Conservation (phyloP, 2,888 invertebrate genomes). For the Acronicta leporina region DNA sequence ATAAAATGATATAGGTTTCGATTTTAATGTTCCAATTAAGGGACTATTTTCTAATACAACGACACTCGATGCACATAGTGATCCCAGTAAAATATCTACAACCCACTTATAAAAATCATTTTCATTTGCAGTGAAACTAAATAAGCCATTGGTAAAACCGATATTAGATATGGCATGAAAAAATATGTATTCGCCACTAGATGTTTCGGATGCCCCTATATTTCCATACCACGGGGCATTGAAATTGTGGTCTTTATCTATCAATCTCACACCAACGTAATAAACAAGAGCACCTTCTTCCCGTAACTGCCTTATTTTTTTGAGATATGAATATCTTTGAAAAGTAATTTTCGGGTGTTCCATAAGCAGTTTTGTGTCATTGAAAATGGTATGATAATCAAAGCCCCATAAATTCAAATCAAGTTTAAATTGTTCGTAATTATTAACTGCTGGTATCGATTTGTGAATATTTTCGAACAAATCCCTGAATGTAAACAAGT, state of each 20-base stretch:
- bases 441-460: background rate
- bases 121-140: slow-evolving; percentile 55
- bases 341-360: slow-evolving; percentile 70
- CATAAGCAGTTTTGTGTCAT: slow-evolving; percentile 55
- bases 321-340: slow-evolving; percentile 66
- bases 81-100: slow-evolving; percentile 60
- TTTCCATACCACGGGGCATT: slow-evolving; percentile 45
- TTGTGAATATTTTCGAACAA: slow-evolving; percentile 33
- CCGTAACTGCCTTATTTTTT: slow-evolving; percentile 62
- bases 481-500: slow-evolving; percentile 31
- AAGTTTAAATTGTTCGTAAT: slow-evolving; percentile 27
- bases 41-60: slow-evolving; percentile 67
- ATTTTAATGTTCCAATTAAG: slow-evolving; percentile 53
- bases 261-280: slow-evolving; percentile 68
- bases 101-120: slow-evolving; percentile 71
- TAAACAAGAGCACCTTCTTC: slow-evolving; percentile 50
- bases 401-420: slow-evolving; percentile 59
- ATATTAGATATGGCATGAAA: slow-evolving; percentile 62
- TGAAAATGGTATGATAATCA: slow-evolving; percentile 51
- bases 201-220: slow-evolving; percentile 12
- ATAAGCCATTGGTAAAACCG: slow-evolving; percentile 63
- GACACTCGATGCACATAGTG: slow-evolving; percentile 58
- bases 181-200: slow-evolving; percentile 44
- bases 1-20: slow-evolving; percentile 61
- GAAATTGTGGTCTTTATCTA: slow-evolving; percentile 51